A percentile compares a stretch with the other conserved stretches of the same genome.
Evolutionary conservation across 1,140 invertebrate species (phyloP).

Genomic region (Rhizoglyphus robini): DNA sequence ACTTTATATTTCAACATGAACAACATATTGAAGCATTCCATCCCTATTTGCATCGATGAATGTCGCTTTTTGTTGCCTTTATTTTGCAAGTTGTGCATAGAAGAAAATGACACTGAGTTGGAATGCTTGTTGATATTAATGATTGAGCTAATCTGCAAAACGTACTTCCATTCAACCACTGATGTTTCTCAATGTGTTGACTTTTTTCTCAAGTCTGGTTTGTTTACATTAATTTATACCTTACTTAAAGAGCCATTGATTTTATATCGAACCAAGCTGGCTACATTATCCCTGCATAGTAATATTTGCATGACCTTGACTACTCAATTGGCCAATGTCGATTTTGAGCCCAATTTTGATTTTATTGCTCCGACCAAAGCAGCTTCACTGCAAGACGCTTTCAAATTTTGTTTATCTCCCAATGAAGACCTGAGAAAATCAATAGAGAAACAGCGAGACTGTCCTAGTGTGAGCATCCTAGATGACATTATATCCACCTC

Average conservation of each 20-base stretch:
- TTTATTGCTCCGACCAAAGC: neutral
- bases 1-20: neutral
- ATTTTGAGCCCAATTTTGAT: no score
- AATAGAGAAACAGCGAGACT: neutral
- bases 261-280: neutral
- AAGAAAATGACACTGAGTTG: constrained; percentile 7
- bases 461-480: neutral
- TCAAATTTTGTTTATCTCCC: no score
- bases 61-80: neutral
- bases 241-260: neutral
- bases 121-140: neutral
- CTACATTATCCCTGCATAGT: no score
- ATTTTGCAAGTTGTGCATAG: neutral
- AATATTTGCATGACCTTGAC: neutral
- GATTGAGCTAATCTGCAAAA: neutral
- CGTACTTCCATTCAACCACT: neutral
- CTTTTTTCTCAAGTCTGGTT: no score
- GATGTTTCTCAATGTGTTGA: neutral
- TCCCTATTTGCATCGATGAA: neutral
- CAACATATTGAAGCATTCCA: neutral
- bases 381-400: neutral
- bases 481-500: constrained; percentile 8
- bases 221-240: no score
- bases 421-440: neutral
- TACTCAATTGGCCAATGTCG: neutral